Evolutionary conservation across 2,888 invertebrate genomes (phyloP).

Genomic region (Parascotia fuliginaria): DNA sequence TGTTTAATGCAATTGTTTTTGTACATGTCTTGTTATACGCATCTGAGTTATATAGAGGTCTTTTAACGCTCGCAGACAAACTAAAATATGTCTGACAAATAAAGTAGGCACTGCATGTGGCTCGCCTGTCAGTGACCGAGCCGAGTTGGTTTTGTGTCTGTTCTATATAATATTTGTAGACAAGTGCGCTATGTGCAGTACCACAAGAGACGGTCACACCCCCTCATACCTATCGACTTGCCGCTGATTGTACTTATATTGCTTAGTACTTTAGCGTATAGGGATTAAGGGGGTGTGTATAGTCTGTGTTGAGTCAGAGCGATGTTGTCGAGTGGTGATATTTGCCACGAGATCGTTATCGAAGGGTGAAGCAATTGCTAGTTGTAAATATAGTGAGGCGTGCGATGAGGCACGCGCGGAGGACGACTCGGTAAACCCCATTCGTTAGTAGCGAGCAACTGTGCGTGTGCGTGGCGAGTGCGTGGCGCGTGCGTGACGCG

Average conservation of each 20-base stretch:
- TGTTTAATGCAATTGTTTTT: no score
- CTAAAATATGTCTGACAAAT: no score
- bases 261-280: background rate
- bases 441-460: slow-evolving; percentile 55
- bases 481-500: slow-evolving; percentile 20
- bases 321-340: slow-evolving; percentile 45
- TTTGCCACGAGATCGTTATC: slow-evolving; percentile 43
- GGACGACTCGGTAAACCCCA: slow-evolving; percentile 68
- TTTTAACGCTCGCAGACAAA: no score
- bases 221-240: background rate
- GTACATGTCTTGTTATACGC: background rate
- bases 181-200: no score
- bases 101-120: no score
- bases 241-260: background rate
- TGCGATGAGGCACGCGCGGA: slow-evolving; percentile 26
- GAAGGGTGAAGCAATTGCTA: slow-evolving; percentile 55
- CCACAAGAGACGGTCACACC: no score
- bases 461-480: slow-evolving; percentile 28
- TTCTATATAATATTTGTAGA: no score
- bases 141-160: no score
- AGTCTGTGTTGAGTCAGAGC: background rate
- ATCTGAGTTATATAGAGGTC: background rate
- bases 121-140: no score
- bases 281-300: no score
- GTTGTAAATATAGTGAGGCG: slow-evolving; percentile 68